Percentiles rank a stretch among this genome's conserved stretches.
These are phyloP conservation scores for Clanis bilineata DNA, from an alignment of 2,888 invertebrate species.

Conservation along the genomic window DNA sequence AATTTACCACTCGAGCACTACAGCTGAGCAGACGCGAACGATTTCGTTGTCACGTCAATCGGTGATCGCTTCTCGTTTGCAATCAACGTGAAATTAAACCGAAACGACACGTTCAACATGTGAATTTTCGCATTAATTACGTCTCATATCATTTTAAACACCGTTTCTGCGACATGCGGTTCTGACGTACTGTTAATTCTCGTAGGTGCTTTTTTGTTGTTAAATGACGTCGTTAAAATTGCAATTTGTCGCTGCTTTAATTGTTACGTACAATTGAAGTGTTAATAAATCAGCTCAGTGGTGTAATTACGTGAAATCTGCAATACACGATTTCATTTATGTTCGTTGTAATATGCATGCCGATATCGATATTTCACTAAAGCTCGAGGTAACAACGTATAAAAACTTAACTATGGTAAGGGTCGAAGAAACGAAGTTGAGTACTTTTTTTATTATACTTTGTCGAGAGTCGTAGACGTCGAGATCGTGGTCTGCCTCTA, in stretches of 20 bases:
- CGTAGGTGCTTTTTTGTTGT: background rate
- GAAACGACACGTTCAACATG: constrained; percentile 25
- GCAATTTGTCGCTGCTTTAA: background rate
- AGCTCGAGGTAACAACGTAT: background rate
- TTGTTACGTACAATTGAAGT: background rate
- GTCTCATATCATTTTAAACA: constrained; percentile 24
- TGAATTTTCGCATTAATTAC: constrained; percentile 38
- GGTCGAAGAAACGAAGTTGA: constrained; percentile 8
- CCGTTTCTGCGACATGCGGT: background rate
- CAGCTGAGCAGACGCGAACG: constrained; percentile 14
- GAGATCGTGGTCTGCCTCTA: constrained; percentile 19
- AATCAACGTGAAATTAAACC: constrained; percentile 31
- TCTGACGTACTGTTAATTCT: background rate
- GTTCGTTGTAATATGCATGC: background rate
- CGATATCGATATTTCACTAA: background rate
- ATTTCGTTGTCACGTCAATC: constrained; percentile 24
- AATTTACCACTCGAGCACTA: constrained; percentile 15
- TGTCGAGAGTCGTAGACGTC: constrained; percentile 19
- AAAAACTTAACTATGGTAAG: constrained; percentile 6
- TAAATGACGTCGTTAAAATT: background rate
- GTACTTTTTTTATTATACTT: constrained; percentile 24
- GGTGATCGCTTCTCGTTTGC: constrained; percentile 21
- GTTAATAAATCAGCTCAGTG: background rate
- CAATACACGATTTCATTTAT: background rate
- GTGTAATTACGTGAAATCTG: background rate